Base-by-base conservation (phyloP, 2,797 vertebrate genomes). In the Acipenser transmontanus region DNA sequence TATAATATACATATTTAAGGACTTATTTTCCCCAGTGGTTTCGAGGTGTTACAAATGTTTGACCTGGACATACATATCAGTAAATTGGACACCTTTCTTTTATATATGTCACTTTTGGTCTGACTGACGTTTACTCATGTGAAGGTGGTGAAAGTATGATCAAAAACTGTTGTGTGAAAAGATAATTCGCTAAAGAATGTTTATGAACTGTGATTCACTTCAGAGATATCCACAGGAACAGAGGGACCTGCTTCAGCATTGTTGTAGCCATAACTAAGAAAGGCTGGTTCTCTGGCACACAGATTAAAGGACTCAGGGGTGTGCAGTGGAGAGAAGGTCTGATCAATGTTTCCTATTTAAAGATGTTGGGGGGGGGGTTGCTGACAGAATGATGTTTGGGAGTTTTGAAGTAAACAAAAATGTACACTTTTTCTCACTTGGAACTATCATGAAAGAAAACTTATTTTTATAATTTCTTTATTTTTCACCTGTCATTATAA, bases 381-480 rank as follows among this genome's bases (percentile, higher is more conserved):
- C 88, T 91, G 91, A 87, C 86, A 90, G 87, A 92, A 83, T 75
- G 77, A 80, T 91, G 89, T 93, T 86, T 90, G 82, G 76, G 78
- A 92, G 87, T 91, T 90, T 87, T 91, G 88, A 85, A 87, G 87
- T 76, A 81, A 79, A 77, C 80, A 73, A 77, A 79, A 85, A 85
- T 83, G 75, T 73, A 78, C 79, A 82, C 83, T 81, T 82, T 84
- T 69, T 72, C 67, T 78, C 77, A 81, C 84, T 78, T 80, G 84
- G 83, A 82, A 67, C 75, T 73, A 81, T 76, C 89, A 89, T 89
- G 89, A 92, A 92, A 88, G 87, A 91, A 90, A 85, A 83, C 83
- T 90, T 90, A 86, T 84, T 82, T 85, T 91, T 90, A 34, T 34
- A 34, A 34, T 34, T 34, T 34, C 34, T 34, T 34, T 34, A 34